phyloP scores from a whole-genome alignment of 2,113 vertebrate species.

The Catharus bicknelli region DNA sequence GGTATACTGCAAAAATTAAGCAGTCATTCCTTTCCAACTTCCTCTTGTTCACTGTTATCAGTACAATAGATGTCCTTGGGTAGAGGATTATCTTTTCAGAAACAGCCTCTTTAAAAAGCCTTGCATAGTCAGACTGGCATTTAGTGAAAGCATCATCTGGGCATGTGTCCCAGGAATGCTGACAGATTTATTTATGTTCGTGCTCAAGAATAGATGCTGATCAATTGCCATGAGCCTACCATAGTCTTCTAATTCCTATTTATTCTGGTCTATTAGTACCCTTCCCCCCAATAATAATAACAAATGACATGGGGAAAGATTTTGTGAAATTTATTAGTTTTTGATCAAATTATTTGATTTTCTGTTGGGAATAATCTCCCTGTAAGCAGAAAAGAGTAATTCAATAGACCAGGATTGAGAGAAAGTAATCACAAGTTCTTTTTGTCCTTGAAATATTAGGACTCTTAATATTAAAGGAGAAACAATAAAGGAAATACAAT shows the following conservation, averaged over 20 bases:
- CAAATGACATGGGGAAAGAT: neutral
- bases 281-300: neutral
- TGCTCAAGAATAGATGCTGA: neutral
- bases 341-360: slow-evolving; percentile 4
- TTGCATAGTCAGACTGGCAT: neutral
- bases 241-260: neutral
- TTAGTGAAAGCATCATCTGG: neutral
- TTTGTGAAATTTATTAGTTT: neutral
- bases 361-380: neutral
- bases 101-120: neutral
- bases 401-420: neutral
- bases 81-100: neutral
- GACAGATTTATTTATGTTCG: neutral
- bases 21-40: slow-evolving; percentile 33
- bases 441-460: neutral
- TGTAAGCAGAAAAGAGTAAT: neutral
- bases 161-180: neutral
- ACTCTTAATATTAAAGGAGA: neutral
- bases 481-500: neutral
- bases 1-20: slow-evolving; percentile 72
- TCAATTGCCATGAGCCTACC: neutral
- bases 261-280: neutral
- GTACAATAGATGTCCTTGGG: neutral
- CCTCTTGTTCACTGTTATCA: neutral
- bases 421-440: neutral